Evolutionary conservation across 2,797 vertebrate genomes (phyloP).

Genomic region (Myotis myotis): DNA sequence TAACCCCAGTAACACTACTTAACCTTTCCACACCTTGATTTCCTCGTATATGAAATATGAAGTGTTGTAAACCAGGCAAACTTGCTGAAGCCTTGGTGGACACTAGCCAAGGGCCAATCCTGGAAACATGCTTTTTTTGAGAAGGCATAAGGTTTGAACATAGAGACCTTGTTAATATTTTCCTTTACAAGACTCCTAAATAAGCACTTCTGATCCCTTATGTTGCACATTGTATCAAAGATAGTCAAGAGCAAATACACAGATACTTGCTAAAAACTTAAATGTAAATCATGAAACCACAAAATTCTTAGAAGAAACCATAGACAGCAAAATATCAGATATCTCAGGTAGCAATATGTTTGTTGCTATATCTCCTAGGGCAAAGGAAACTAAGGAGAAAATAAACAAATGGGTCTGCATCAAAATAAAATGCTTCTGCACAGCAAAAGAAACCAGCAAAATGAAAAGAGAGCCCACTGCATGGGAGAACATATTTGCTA

Average conservation of each 20-base stretch:
- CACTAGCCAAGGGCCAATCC: background rate
- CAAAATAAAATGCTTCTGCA: too few species aligned
- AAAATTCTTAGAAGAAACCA: too few species aligned
- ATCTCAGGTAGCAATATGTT: too few species aligned
- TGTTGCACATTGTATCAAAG: background rate
- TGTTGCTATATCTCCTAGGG: too few species aligned
- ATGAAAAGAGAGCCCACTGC: too few species aligned
- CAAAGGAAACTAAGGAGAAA: too few species aligned
- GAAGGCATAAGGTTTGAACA: background rate
- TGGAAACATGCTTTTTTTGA: background rate
- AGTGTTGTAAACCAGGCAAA: background rate
- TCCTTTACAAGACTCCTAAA: background rate
- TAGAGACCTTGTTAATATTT: background rate
- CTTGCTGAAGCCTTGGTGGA: background rate
- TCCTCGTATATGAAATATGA: background rate
- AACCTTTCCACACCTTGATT: background rate
- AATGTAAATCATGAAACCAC: too few species aligned
- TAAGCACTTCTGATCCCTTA: background rate
- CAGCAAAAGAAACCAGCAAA: too few species aligned
- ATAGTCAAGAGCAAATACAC: background rate
- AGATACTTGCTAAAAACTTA: background rate
- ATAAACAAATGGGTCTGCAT: too few species aligned
- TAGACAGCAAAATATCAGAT: too few species aligned
- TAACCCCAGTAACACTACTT: background rate
- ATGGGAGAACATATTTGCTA: too few species aligned